Evolutionary conservation across 2,113 vertebrate species (phyloP), one percentile per base, ranked within the genome.

Genomic region (Elanus axillaris): DNA sequence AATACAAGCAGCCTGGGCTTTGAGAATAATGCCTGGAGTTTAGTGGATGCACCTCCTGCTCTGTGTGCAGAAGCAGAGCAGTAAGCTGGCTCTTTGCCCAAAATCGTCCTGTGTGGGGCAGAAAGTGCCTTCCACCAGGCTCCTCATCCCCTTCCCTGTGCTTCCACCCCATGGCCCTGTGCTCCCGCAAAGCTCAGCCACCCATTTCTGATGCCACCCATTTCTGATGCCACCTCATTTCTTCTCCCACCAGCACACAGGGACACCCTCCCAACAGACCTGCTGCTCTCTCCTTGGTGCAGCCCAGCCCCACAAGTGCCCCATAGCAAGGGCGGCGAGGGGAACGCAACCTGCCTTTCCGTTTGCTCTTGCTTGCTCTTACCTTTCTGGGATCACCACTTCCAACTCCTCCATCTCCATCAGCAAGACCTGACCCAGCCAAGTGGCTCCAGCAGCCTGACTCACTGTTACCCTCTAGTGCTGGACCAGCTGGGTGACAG

Each of bases 381-480:
- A 45, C 53, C 40, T 72, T 36, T 31, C 64, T 53, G 80, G 59
- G 31, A 16, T 56, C 43, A 31, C 52, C 50, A 52, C 53, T 47
- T 48, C 66, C 81, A 93, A 15, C 3, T 13, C 22, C 11, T 89
- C 69, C 79, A 78, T 29, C 59, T 74, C 50, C 62, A 76, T 1
- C 56, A 43, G 1, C 52, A 59, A 18, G 17, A 26, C 58, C 48
- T 15, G 19, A n/a, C 34, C 82, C 18, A 73, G 11, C 38, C 45
- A 3, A 4, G 48, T 29, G 75, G 48, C n/a, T 19, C 67, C 67
- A 47, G 50, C 79, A 74, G 52, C 86, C 79, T 66, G 90, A 93
- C 94, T 96, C 91, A 43, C 94, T 96, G 95, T 97, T 94, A 88
- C 96, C 95, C 94, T 92, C 94, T 97, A 96, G 94, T 94, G 94